These are phyloP conservation scores for Lepilemur ruficaudatus DNA, from an alignment of 2,797 vertebrate species.

Conservation along the genomic window DNA sequence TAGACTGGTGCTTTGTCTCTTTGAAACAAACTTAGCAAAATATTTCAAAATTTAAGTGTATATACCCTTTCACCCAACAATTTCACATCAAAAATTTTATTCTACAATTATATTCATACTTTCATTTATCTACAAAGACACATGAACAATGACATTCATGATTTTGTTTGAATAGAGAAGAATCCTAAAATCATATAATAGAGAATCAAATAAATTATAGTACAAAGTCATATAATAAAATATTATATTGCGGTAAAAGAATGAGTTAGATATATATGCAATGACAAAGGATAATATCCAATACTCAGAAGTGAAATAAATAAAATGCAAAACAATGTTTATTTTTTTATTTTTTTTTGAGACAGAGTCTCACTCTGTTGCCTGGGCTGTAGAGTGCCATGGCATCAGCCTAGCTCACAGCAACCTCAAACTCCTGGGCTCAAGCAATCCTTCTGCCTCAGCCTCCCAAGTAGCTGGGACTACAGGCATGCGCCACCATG, in stretches of 20 bases:
- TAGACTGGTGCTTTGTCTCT: not conserved
- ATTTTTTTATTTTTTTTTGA: not conserved
- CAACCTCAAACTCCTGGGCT: no score
- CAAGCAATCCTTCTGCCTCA: no score
- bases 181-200: not conserved
- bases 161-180: constrained; percentile 6
- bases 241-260: not conserved
- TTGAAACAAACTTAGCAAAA: not conserved
- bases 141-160: not conserved
- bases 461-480: no score
- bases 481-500: no score
- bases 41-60: not conserved
- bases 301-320: not conserved
- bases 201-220: not conserved
- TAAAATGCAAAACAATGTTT: not conserved
- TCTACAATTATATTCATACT: not conserved
- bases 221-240: not conserved
- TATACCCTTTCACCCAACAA: not conserved
- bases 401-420: no score
- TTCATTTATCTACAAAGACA: not conserved
- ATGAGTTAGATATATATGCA: not conserved
- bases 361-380: no score
- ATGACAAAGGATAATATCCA: not conserved
- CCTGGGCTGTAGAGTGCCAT: no score
- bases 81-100: not conserved